Evolutionary conservation across 2,888 invertebrate species (phyloP).

Genomic region (Cheilosia soror): DNA sequence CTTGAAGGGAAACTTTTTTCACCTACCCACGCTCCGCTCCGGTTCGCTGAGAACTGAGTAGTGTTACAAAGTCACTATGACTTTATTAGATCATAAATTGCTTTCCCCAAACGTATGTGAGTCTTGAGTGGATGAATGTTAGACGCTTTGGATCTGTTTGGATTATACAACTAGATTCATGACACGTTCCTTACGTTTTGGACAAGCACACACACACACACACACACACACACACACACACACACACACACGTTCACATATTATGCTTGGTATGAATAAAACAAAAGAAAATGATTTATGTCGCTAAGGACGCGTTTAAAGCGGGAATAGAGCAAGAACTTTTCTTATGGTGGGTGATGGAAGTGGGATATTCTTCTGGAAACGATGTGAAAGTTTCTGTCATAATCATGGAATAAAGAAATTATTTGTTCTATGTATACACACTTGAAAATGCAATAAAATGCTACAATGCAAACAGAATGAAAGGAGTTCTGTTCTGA

Average conservation of each 20-base stretch:
- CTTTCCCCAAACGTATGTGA: slow-evolving; percentile 51
- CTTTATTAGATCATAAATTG: slow-evolving; percentile 74
- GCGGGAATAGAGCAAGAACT: not conserved
- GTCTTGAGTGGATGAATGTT: slow-evolving; percentile 60
- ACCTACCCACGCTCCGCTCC: not conserved
- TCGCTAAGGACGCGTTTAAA: slow-evolving; percentile 34
- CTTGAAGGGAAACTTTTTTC: slow-evolving; percentile 14
- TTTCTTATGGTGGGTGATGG: not conserved
- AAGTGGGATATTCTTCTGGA: not conserved
- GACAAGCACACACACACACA: not conserved
- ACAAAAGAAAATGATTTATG: slow-evolving; percentile 68
- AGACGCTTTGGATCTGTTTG: slow-evolving; percentile 52
- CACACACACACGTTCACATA: slow-evolving; percentile 29
- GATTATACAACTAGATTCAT: slow-evolving; percentile 67
- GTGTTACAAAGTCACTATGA: slow-evolving; percentile 70
- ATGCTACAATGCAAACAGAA: slow-evolving; percentile 42
- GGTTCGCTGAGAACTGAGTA: slow-evolving; percentile 19
- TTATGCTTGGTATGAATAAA: slow-evolving; percentile 29
- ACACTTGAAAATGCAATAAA: slow-evolving; percentile 63
- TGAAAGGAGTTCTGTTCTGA: not conserved
- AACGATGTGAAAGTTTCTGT: slow-evolving; percentile 15
- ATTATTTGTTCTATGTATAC: slow-evolving; percentile 28
- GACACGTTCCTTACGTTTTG: slow-evolving; percentile 30
- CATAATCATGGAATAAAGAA: slow-evolving; percentile 32
- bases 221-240: slow-evolving; percentile 14